phyloP scores from a whole-genome alignment of 92 coral and sea anemone genomes.

The Bergia puertoricense region DNA sequence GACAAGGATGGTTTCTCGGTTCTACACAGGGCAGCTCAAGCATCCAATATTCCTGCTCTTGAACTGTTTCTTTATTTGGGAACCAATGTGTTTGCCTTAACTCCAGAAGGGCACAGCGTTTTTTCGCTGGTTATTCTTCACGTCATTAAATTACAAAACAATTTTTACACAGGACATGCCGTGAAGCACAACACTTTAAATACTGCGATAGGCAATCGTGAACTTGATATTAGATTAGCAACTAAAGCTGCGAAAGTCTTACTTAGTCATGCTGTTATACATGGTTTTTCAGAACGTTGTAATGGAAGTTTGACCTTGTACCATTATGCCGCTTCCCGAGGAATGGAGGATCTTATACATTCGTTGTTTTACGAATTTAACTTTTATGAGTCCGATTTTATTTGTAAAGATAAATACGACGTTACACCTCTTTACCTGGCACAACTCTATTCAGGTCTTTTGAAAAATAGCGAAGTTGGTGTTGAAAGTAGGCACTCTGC shows the following conservation, averaged over 20 bases:
- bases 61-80: neutral
- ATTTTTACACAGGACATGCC: neutral
- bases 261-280: neutral
- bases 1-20: neutral
- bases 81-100: neutral
- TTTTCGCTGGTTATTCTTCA: neutral
- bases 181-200: neutral
- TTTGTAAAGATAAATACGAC: slow-evolving; percentile 4
- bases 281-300: slow-evolving; percentile 14
- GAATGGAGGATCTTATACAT: slow-evolving; percentile 10
- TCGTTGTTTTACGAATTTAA: neutral
- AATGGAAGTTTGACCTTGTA: neutral
- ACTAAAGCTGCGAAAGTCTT: slow-evolving; percentile 1
- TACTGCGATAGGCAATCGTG: neutral
- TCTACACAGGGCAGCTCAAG: slow-evolving; percentile 10
- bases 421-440: slow-evolving; percentile 20
- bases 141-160: neutral
- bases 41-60: neutral
- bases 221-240: slow-evolving; percentile 23
- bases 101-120: neutral
- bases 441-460: slow-evolving; percentile 1
- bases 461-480: neutral
- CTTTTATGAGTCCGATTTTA: neutral
- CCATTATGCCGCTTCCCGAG: slow-evolving; percentile 36
- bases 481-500: neutral